Conservation (phyloP, 2,113 vertebrate genomes). For the Eidolon helvum region DNA sequence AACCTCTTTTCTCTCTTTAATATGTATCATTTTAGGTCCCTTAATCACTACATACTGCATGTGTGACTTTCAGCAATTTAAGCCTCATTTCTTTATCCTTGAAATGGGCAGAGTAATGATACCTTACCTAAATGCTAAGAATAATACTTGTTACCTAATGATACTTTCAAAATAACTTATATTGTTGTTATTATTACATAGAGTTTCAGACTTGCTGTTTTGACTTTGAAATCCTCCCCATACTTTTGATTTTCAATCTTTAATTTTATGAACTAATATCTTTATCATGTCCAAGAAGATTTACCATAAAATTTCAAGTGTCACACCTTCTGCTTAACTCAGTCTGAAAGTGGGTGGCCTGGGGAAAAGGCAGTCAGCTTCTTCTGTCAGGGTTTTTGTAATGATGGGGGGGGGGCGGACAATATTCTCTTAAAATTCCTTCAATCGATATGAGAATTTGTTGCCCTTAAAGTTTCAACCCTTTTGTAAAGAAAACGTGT, state of each 20-base stretch:
- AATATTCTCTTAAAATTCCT: background rate
- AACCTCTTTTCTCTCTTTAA: background rate
- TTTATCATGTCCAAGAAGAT: background rate
- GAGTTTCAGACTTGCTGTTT: background rate
- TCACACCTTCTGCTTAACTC: fast-evolving
- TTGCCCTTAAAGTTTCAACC: background rate
- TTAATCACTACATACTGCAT: background rate
- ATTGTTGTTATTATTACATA: background rate
- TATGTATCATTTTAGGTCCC: background rate
- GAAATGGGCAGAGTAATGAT: background rate
- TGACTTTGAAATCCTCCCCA: background rate
- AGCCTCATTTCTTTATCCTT: background rate
- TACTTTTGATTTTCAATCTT: background rate
- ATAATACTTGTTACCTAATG: background rate
- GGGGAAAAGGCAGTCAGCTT: background rate
- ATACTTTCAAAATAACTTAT: background rate
- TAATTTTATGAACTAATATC: background rate
- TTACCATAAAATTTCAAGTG: background rate
- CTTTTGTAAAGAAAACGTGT: background rate
- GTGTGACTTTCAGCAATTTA: background rate
- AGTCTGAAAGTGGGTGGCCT: background rate
- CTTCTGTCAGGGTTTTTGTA: background rate
- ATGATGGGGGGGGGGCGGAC: background rate
- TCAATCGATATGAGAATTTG: background rate
- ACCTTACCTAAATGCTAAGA: background rate